phyloP scores from a whole-genome alignment of 2,797 vertebrate genomes.

The Natrix natrix region DNA sequence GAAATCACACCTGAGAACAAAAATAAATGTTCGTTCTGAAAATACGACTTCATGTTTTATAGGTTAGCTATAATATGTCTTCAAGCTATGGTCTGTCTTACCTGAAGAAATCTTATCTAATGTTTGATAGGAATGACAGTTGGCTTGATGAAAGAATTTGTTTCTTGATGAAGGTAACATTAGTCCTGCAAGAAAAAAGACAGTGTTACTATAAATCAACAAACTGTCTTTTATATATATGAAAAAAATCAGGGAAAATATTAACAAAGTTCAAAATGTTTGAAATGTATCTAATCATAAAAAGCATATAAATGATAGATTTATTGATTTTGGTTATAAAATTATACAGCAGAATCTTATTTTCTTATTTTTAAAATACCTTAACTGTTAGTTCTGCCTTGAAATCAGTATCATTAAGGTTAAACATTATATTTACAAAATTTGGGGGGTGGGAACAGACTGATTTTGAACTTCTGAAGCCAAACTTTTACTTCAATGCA shows the following conservation, averaged over 20 bases:
- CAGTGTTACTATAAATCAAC: not conserved
- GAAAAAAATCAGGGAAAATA: not conserved
- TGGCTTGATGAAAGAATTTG: constrained; percentile 17
- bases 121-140: constrained; percentile 38
- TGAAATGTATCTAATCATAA: not conserved
- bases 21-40: not conserved
- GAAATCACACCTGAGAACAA: not conserved
- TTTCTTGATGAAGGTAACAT: constrained; percentile 32
- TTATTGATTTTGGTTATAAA: not conserved
- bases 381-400: not conserved
- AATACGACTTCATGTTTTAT: not conserved
- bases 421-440: not conserved
- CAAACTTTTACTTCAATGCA: not conserved
- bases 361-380: not conserved
- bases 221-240: not conserved
- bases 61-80: not conserved
- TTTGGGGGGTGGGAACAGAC: too few species aligned
- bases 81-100: constrained; percentile 38
- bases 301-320: not conserved
- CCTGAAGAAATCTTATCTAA: constrained; percentile 45
- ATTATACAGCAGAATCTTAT: not conserved
- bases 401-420: not conserved
- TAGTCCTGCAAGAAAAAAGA: constrained; percentile 54
- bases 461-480: not conserved
- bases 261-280: not conserved